Conservation (phyloP, 2,797 vertebrate genomes). For the Urosaurus nigricauda region DNA sequence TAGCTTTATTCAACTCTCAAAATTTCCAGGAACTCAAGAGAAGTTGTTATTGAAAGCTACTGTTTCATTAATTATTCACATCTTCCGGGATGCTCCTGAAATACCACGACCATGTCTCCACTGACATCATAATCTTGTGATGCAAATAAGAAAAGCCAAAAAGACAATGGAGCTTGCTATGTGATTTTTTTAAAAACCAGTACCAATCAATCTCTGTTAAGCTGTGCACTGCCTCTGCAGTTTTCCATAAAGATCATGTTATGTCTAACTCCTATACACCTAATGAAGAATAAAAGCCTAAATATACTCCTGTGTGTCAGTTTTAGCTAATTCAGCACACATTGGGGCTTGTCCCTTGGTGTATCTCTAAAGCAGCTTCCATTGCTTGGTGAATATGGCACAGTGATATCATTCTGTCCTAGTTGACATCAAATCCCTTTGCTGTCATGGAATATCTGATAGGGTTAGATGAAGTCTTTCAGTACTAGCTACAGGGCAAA, state of each 20-base stretch:
- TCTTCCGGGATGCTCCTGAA: background rate
- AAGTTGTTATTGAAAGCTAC: slow-evolving; percentile 9
- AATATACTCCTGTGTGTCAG: background rate
- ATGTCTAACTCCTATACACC: background rate
- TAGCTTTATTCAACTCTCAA: slow-evolving; percentile 10
- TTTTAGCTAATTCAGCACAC: background rate
- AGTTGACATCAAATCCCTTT: background rate
- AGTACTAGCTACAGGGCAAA: background rate
- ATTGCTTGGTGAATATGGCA: background rate
- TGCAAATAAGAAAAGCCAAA: background rate
- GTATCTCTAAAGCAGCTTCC: background rate
- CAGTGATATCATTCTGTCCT: background rate
- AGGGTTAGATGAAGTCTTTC: background rate
- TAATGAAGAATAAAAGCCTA: background rate
- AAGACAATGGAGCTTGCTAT: background rate
- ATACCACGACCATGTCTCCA: background rate
- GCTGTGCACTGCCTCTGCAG: background rate
- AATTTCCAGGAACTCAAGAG: slow-evolving; percentile 25
- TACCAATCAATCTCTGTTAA: background rate
- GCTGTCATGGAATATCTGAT: background rate
- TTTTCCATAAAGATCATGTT: slow-evolving; percentile 12
- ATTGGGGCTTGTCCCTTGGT: background rate
- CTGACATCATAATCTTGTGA: background rate
- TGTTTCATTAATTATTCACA: background rate
- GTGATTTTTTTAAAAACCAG: background rate